A percentile compares a stretch with the other conserved stretches of the same genome.
These are phyloP conservation scores for Pardosa pseudoannulata DNA, from an alignment of 2,888 invertebrate species.

Conservation along the genomic window DNA sequence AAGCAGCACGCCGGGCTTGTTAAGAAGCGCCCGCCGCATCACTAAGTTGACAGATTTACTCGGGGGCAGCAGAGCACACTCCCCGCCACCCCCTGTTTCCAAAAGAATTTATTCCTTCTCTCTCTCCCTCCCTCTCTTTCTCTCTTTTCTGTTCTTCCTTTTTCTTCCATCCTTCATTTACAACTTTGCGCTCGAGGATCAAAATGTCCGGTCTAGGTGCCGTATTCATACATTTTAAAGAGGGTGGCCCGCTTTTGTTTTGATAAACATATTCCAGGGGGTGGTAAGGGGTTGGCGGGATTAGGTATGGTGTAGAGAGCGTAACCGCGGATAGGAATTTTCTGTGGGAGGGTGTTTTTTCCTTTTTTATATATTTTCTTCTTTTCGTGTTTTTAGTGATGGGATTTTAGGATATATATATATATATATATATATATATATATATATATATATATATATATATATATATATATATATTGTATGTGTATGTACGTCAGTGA, in stretches of 20 bases:
- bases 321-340: constrained; percentile 14
- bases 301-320: constrained; percentile 15
- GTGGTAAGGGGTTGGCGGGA: constrained; percentile 11
- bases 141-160: not conserved
- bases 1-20: constrained; percentile 62
- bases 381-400: constrained; percentile 5
- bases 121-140: not conserved
- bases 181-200: constrained; percentile 68
- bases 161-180: constrained; percentile 63
- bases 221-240: constrained; percentile 73
- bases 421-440: too few relatives aligned
- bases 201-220: constrained; percentile 48
- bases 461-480: too few relatives aligned
- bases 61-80: constrained; percentile 36
- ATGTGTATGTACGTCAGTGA: not conserved
- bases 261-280: constrained; percentile 72
- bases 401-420: not conserved
- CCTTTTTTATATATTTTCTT: not conserved
- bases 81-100: constrained; percentile 5
- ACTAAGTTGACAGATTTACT: constrained; percentile 68
- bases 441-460: too few relatives aligned
- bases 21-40: constrained; percentile 58
- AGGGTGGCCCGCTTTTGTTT: constrained; percentile 70
- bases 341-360: not conserved
- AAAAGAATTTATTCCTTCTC: constrained; percentile 67